Percentiles rank a stretch among this genome's conserved stretches.
Evolutionary conservation across 1,140 invertebrate species (phyloP).

Genomic region (Cotesia chilonis): DNA sequence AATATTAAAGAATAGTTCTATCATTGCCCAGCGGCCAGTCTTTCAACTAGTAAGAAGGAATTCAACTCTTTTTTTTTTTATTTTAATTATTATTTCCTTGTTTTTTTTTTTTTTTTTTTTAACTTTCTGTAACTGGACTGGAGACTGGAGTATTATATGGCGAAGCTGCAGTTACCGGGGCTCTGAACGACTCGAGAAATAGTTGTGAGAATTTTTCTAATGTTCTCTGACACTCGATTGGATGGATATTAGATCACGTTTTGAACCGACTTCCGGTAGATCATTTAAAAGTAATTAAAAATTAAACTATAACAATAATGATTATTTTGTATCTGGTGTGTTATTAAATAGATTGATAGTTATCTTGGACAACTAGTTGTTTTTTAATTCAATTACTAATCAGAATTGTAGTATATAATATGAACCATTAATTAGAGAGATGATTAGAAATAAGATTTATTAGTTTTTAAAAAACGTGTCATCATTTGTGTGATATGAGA

Average conservation of each 20-base stretch:
- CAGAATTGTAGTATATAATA: no score
- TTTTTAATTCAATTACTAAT: no score
- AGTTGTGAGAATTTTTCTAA: constrained; percentile 25
- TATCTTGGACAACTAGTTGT: no score
- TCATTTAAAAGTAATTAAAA: constrained; percentile 26
- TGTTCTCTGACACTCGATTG: constrained; percentile 26
- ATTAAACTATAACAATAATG: constrained; percentile 6
- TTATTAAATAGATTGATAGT: no score
- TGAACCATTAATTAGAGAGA: no score
- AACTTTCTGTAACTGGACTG: neutral
- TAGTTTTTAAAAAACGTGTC: constrained; percentile 9
- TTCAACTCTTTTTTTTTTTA: neutral
- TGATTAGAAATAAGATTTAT: no score
- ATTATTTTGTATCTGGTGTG: no score
- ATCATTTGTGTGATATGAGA: neutral
- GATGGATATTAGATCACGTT: constrained; percentile 26
- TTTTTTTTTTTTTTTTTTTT: constrained; percentile 17
- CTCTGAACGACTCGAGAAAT: constrained; percentile 25
- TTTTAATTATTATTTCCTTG: neutral
- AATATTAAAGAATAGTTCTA: no score
- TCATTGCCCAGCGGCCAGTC: neutral
- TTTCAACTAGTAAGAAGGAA: constrained; percentile 26
- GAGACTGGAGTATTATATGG: constrained; percentile 2
- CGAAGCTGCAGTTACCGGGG: constrained; percentile 21
- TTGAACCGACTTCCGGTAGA: constrained; percentile 11